A percentile compares a stretch with the other conserved stretches of the same genome.
These are phyloP conservation scores for Acronicta aceris DNA, from an alignment of 2,888 invertebrate genomes.

Conservation along the genomic window DNA sequence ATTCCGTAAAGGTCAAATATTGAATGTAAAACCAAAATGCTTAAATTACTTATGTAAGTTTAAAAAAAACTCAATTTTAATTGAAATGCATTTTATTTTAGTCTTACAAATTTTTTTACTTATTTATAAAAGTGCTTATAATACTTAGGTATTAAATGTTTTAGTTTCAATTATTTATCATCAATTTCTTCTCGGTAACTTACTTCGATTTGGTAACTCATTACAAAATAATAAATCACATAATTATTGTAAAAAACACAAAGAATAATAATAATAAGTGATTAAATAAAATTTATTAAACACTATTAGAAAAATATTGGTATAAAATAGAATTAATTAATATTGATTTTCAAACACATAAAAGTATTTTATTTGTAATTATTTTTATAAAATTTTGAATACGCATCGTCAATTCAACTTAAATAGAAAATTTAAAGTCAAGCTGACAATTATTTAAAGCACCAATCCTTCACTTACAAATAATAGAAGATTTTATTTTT, in stretches of 20 bases:
- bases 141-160: background rate
- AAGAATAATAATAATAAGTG: background rate
- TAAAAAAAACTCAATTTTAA: conserved; percentile 7
- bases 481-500: background rate
- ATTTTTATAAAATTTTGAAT: conserved; percentile 33
- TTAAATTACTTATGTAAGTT: no score
- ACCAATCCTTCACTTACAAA: conserved; percentile 36
- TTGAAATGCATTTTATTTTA: conserved; percentile 47
- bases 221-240: conserved; percentile 36
- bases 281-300: background rate
- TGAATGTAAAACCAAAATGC: no score
- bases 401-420: conserved; percentile 83
- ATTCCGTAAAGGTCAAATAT: no score
- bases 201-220: conserved; percentile 44
- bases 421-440: conserved; percentile 75
- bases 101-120: conserved; percentile 21
- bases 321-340: no score
- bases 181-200: conserved; percentile 51
- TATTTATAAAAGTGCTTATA: conserved; percentile 13
- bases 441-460: conserved; percentile 79
- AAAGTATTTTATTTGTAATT: no score
- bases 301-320: background rate
- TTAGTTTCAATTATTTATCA: conserved; percentile 16
- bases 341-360: no score
- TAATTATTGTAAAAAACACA: conserved; percentile 17